Conservation (phyloP, 2,113 vertebrate genomes). For the human region GRCh38 chr4:151070001-151070500, state of each 20-base stretch:
- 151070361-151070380: background rate
- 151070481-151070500: background rate
- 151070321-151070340: background rate
- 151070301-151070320: background rate
- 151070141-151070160: background rate
- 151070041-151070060: background rate
- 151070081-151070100: background rate
- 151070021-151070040: background rate
- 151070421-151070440: background rate
- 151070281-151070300: background rate
- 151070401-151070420: background rate
- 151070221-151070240: background rate
- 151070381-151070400: background rate
- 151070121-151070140: background rate
- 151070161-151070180: background rate
- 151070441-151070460: background rate
- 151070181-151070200: background rate
- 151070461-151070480: background rate
- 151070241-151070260: background rate
- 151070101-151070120: background rate
- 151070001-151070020: background rate
- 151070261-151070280: background rate
- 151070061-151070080: background rate
- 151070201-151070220: background rate
- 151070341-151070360: background rate